Percentiles rank a stretch among this genome's conserved stretches.
These are phyloP conservation scores for Pagrus major DNA, from an alignment of 2,113 vertebrate species.

Conservation along the genomic window DNA sequence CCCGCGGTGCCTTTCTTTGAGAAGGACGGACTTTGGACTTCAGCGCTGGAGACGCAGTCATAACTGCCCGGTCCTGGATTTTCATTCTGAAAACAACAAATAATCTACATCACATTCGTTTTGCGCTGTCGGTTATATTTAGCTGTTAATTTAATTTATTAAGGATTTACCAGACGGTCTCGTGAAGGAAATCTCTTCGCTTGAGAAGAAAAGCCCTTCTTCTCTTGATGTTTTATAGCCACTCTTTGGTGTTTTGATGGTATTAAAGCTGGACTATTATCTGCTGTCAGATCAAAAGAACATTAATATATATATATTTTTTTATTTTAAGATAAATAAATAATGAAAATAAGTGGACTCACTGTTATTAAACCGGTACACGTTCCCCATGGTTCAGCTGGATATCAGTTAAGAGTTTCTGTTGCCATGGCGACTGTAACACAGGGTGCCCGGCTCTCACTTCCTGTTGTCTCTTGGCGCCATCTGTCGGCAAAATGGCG, in stretches of 20 bases:
- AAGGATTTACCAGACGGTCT: conserved; percentile 53
- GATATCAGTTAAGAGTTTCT: background rate
- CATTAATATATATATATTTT: background rate
- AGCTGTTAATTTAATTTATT: background rate
- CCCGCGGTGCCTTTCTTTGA: conserved; percentile 86
- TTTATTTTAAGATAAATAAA: background rate
- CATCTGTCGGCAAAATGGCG: conserved; percentile 28
- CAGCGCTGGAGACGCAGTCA: conserved; percentile 60
- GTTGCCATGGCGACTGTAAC: conserved; percentile 54
- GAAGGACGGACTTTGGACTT: conserved; percentile 81
- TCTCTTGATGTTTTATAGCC: conserved; percentile 67
- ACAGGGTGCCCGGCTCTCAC: background rate
- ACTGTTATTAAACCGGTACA: conserved; percentile 36
- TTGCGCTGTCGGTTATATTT: background rate
- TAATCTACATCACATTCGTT: conserved; percentile 9
- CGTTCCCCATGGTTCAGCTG: conserved; percentile 20
- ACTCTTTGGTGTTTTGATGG: conserved; percentile 70
- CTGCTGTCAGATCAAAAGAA: conserved; percentile 47
- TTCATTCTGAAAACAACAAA: conserved; percentile 81
- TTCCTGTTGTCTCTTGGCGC: conserved; percentile 17
- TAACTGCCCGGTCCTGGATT: conserved; percentile 85
- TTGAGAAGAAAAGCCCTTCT: conserved; percentile 82
- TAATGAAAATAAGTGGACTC: conserved; percentile 13
- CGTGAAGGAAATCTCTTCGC: conserved; percentile 80
- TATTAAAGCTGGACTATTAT: conserved; percentile 64